These are phyloP conservation scores for Palaemon carinicauda DNA, from an alignment of 1,140 invertebrate species.

Conservation along the genomic window DNA sequence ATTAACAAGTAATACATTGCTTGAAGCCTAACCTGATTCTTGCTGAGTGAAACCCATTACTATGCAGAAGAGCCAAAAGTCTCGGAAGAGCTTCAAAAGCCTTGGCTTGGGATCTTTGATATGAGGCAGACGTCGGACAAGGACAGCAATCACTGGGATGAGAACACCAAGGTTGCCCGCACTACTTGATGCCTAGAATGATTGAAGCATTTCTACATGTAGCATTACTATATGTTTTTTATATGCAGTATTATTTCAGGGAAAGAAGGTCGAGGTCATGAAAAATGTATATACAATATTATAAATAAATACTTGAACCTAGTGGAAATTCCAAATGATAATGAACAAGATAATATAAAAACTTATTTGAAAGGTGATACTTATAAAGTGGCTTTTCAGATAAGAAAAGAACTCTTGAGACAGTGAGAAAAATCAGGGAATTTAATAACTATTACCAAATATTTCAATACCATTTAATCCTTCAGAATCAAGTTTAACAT, in stretches of 20 bases:
- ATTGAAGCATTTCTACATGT: background rate
- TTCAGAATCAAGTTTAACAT: too few relatives aligned
- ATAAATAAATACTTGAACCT: too few relatives aligned
- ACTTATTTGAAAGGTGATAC: too few relatives aligned
- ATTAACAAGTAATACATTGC: conserved; percentile 19
- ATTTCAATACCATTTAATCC: too few relatives aligned
- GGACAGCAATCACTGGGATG: conserved; percentile 94
- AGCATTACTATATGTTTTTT: too few relatives aligned
- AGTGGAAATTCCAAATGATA: too few relatives aligned
- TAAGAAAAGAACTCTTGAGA: too few relatives aligned
- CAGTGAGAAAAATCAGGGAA: too few relatives aligned
- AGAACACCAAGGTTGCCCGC: conserved; percentile 96
- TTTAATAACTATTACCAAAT: too few relatives aligned
- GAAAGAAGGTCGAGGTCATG: background rate
- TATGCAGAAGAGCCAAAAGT: conserved; percentile 99
- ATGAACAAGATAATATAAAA: too few relatives aligned
- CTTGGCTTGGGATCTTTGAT: conserved; percentile 87
- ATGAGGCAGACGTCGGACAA: conserved; percentile 83
- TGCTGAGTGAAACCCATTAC: conserved; percentile 96
- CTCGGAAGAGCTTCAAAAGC: conserved; percentile 96
- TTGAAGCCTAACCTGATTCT: conserved; percentile 72
- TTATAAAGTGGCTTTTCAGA: too few relatives aligned
- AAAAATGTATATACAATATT: too few relatives aligned
- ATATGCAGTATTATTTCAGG: background rate
- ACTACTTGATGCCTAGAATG: conserved; percentile 80